phyloP scores from a whole-genome alignment of 2,797 vertebrate species.

The Phalanger gymnotis region DNA sequence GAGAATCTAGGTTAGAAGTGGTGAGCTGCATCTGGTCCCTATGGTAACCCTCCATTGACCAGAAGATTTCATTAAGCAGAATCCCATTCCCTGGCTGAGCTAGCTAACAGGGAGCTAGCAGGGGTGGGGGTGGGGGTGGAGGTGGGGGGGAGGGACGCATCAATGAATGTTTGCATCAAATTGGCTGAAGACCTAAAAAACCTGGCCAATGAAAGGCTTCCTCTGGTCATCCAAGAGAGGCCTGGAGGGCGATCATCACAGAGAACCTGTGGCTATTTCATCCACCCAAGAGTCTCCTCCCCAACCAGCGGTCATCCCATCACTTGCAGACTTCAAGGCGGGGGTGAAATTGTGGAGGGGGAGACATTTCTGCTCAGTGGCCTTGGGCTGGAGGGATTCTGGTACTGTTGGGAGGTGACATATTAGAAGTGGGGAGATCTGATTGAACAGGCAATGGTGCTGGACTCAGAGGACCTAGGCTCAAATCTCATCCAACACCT shows the following conservation, averaged over 20 bases:
- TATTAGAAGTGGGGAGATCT: background rate
- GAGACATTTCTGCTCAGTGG: background rate
- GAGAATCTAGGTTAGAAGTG: background rate
- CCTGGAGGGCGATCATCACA: background rate
- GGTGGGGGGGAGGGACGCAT: rapidly evolving
- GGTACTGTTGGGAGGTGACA: too few species aligned
- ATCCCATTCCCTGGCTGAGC: background rate
- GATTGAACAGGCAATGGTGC: background rate
- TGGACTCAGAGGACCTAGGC: background rate
- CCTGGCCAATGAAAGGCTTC: background rate
- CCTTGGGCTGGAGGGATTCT: background rate
- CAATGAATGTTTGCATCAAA: background rate
- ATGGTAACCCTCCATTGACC: background rate
- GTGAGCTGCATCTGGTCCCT: background rate
- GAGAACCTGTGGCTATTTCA: background rate
- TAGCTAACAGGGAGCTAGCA: background rate
- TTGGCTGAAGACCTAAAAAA: background rate
- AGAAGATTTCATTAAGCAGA: background rate
- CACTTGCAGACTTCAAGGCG: background rate
- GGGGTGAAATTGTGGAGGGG: background rate
- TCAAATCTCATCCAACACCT: background rate
- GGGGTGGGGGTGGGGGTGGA: too few species aligned
- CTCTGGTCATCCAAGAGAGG: background rate
- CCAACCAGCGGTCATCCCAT: background rate
- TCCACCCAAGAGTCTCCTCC: background rate